Conservation (phyloP, 2,888 invertebrate species). For the Drosophila seclusa region DNA sequence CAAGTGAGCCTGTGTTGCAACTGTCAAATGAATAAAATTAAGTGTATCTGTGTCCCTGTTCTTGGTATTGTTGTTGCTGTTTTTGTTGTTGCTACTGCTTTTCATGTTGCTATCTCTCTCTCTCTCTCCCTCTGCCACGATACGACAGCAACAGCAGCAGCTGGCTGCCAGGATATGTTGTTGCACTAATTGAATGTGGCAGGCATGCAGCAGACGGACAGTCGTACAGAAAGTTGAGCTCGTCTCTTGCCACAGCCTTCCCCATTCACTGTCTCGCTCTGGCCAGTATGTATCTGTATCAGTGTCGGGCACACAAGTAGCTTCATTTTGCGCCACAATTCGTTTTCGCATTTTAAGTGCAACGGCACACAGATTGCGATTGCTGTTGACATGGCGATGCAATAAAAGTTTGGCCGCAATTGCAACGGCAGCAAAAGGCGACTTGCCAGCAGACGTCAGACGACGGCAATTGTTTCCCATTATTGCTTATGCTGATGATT, state of each 20-base stretch:
- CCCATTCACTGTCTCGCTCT: slow-evolving; percentile 38
- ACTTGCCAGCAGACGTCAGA: slow-evolving; percentile 27
- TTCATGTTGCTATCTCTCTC: slow-evolving; percentile 33
- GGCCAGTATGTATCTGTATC: slow-evolving; percentile 41
- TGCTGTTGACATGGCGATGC: slow-evolving; percentile 82
- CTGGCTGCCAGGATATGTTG: slow-evolving; percentile 81
- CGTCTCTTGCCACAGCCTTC: slow-evolving; percentile 53
- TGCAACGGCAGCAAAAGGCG: slow-evolving; percentile 71
- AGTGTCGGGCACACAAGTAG: slow-evolving; percentile 72
- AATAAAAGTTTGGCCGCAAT: slow-evolving; percentile 75
- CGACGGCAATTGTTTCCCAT: slow-evolving; percentile 77
- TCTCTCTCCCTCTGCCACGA: slow-evolving; percentile 1
- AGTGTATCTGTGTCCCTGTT: slow-evolving; percentile 73
- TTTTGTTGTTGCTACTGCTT: slow-evolving; percentile 33
- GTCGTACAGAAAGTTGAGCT: slow-evolving; percentile 53
- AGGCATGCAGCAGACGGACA: slow-evolving; percentile 58
- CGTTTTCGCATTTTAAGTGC: slow-evolving; percentile 78
- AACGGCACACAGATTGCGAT: slow-evolving; percentile 75
- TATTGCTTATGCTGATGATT: slow-evolving; percentile 79
- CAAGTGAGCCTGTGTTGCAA: slow-evolving; percentile 69
- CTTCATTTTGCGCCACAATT: slow-evolving; percentile 80
- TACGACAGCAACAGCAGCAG: slow-evolving; percentile 47
- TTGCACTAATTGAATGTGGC: slow-evolving; percentile 82
- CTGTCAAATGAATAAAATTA: slow-evolving; percentile 82
- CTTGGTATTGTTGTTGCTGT: slow-evolving; percentile 49